A percentile compares a stretch with the other conserved stretches of the same genome.
Evolutionary conservation across 1,140 invertebrate genomes (phyloP).

Genomic region (Homarus americanus): DNA sequence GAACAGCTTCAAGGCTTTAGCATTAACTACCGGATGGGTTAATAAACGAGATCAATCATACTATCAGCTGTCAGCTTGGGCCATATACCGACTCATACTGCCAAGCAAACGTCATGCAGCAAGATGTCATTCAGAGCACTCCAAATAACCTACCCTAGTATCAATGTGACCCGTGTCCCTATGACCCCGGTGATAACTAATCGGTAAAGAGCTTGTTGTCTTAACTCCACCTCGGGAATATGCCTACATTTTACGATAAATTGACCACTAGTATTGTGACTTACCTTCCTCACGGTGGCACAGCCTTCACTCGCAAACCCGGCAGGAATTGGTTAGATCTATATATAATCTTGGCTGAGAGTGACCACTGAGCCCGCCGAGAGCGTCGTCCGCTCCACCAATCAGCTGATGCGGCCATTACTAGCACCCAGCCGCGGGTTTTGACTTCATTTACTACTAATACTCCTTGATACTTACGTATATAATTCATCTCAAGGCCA

Average conservation of each 20-base stretch:
- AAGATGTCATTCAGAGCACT: no score
- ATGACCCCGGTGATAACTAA: no score
- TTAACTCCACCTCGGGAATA: no score
- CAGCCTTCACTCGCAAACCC: conserved; percentile 36
- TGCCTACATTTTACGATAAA: no score
- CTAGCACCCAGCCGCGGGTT: neutral
- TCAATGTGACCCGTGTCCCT: no score
- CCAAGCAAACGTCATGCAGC: neutral
- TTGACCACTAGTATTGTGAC: neutral
- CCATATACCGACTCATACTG: neutral
- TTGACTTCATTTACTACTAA: neutral
- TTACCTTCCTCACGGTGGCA: conserved; percentile 37
- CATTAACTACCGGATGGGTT: no score
- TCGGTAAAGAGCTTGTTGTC: no score
- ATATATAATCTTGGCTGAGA: conserved; percentile 11
- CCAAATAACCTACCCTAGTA: neutral
- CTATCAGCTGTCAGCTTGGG: neutral
- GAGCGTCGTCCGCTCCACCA: conserved; percentile 35
- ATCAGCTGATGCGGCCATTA: conserved; percentile 8
- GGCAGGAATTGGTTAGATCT: conserved; percentile 22
- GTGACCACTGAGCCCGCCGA: neutral
- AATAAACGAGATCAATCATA: neutral
- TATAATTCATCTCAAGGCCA: neutral
- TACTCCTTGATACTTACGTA: neutral
- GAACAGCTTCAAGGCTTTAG: no score